Evolutionary conservation across 2,797 vertebrate genomes (phyloP).

Genomic region (Melanotaenia maccullochi): DNA sequence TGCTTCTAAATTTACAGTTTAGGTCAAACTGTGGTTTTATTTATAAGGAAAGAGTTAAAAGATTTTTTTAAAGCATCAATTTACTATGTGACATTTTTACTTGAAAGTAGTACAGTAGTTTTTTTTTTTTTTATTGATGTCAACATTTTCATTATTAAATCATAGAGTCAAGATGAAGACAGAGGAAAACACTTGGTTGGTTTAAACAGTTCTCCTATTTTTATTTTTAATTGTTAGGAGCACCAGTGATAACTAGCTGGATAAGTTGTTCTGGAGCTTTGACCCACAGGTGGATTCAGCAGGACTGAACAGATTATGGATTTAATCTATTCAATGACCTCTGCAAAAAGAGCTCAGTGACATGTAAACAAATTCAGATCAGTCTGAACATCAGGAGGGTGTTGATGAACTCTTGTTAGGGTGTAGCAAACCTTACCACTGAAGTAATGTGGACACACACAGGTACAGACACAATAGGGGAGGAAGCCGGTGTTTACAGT

Average conservation of each 20-base stretch:
- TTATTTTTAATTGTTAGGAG: not conserved
- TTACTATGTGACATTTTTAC: not conserved
- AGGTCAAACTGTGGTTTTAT: not conserved
- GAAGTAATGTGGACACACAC: not conserved
- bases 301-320: conserved; percentile 27
- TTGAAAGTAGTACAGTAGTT: too few relatives aligned
- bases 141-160: not conserved
- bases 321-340: conserved; percentile 32
- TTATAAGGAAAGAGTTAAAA: not conserved
- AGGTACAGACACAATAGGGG: conserved; percentile 9
- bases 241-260: not conserved
- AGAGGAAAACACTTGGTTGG: not conserved
- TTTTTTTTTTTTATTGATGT: not conserved
- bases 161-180: not conserved
- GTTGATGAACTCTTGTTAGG: conserved; percentile 16
- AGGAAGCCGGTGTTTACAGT: conserved; percentile 41
- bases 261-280: not conserved
- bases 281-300: conserved; percentile 2
- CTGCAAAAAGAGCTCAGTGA: conserved; percentile 13
- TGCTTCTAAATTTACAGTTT: not conserved
- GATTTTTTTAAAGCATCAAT: not conserved
- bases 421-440: not conserved
- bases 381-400: not conserved
- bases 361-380: conserved; percentile 20
- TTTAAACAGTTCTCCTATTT: not conserved